These are phyloP conservation scores for Novumbra hubbsi DNA, from an alignment of 2,797 vertebrate species.

Conservation along the genomic window DNA sequence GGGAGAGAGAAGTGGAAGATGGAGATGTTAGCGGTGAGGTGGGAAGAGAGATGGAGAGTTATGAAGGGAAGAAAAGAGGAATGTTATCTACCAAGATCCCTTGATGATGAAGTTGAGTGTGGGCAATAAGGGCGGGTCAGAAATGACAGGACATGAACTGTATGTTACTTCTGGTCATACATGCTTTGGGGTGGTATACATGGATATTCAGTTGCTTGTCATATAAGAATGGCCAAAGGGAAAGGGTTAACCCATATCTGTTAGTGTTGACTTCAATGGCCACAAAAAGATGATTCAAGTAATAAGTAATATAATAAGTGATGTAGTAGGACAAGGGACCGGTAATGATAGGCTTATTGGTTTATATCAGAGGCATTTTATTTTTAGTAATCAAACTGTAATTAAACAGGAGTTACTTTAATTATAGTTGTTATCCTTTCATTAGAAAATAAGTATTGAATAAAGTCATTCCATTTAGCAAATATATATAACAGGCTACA, in stretches of 20 bases:
- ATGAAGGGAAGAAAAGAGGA: slow-evolving; percentile 20
- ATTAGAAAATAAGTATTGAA: not conserved
- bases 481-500: slow-evolving; percentile 17
- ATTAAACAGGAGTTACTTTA: slow-evolving; percentile 4
- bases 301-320: slow-evolving; percentile 8
- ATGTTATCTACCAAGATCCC: slow-evolving; percentile 27
- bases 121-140: slow-evolving; percentile 34
- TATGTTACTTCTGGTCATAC: slow-evolving; percentile 37
- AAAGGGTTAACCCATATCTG: not conserved
- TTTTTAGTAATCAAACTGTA: not conserved
- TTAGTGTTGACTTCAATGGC: not conserved
- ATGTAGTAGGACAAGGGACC: not conserved
- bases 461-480: not conserved
- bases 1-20: not conserved
- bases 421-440: not conserved
- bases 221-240: slow-evolving; percentile 50
- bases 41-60: slow-evolving; percentile 27
- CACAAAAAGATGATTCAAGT: too few relatives aligned
- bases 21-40: slow-evolving; percentile 20
- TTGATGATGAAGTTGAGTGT: slow-evolving; percentile 55
- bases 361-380: not conserved
- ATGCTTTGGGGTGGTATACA: slow-evolving; percentile 61
- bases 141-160: slow-evolving; percentile 47
- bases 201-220: slow-evolving; percentile 44
- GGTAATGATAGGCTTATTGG: too few relatives aligned